Conservation (phyloP, 2,797 vertebrate species). For the Simalia tracyae region DNA sequence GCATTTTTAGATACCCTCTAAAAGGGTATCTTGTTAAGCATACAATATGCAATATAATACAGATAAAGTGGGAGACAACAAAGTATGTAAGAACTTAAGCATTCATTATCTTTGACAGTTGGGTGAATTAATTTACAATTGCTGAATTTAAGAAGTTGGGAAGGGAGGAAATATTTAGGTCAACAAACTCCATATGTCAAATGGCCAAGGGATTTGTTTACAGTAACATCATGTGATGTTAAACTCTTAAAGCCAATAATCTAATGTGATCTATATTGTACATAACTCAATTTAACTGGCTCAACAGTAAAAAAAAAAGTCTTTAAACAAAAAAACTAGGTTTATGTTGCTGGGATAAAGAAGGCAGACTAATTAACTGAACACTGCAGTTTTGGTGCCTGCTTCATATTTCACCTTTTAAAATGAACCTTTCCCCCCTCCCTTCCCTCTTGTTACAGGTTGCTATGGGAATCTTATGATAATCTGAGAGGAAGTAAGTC, state of each 20-base stretch:
- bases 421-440: slow-evolving; percentile 6
- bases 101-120: slow-evolving; percentile 9
- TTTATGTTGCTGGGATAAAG: background rate
- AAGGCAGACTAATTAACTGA: background rate
- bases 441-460: slow-evolving; percentile 49
- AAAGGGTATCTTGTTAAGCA: background rate
- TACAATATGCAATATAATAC: background rate
- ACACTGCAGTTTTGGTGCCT: background rate
- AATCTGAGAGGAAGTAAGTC: slow-evolving; percentile 51
- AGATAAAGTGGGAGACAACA: slow-evolving; percentile 4
- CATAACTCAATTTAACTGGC: background rate
- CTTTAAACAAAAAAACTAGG: background rate
- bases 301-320: background rate
- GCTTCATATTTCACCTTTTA: slow-evolving; percentile 20
- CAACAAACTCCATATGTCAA: slow-evolving; percentile 14
- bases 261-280: background rate
- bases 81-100: background rate
- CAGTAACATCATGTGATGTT: background rate
- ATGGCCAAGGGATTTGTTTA: background rate
- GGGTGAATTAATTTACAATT: slow-evolving; percentile 1
- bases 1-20: background rate
- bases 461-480: slow-evolving; percentile 61
- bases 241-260: background rate
- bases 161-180: slow-evolving; percentile 13
- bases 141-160: background rate